Evolutionary conservation across 2,113 vertebrate species (phyloP).

Genomic region (Baryphthengus martii): DNA sequence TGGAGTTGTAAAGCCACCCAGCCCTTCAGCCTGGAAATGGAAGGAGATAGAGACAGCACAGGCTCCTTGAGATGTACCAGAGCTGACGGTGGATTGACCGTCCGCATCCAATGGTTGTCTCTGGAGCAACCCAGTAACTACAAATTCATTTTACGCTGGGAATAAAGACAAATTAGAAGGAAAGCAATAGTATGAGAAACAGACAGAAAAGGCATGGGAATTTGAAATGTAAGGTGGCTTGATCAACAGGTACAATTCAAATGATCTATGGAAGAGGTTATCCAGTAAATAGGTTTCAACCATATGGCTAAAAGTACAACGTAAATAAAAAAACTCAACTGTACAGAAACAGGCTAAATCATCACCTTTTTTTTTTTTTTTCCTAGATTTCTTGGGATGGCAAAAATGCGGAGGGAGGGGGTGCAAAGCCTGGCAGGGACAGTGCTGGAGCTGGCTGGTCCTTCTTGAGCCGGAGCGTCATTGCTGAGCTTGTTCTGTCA

Average conservation of each 20-base stretch:
- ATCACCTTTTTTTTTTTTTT: background rate
- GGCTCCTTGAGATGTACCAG: background rate
- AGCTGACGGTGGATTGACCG: background rate
- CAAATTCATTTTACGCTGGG: background rate
- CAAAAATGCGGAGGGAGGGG: background rate
- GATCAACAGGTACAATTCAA: background rate
- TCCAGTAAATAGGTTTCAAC: background rate
- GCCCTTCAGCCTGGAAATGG: background rate
- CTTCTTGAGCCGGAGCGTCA: background rate
- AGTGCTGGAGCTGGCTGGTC: background rate
- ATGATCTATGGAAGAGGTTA: background rate
- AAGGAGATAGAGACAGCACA: background rate
- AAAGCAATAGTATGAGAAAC: background rate
- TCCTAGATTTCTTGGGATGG: background rate
- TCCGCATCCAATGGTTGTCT: background rate
- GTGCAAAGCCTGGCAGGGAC: background rate
- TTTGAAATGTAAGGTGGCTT: background rate
- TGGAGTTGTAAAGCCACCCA: background rate
- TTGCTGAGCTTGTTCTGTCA: background rate
- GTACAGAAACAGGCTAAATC: background rate
- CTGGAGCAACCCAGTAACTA: background rate
- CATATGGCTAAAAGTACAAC: background rate
- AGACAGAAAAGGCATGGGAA: background rate
- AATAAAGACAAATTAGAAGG: background rate
- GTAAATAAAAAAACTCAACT: background rate